Conservation (phyloP, 2,888 invertebrate species). For the Mythimna albipuncta region DNA sequence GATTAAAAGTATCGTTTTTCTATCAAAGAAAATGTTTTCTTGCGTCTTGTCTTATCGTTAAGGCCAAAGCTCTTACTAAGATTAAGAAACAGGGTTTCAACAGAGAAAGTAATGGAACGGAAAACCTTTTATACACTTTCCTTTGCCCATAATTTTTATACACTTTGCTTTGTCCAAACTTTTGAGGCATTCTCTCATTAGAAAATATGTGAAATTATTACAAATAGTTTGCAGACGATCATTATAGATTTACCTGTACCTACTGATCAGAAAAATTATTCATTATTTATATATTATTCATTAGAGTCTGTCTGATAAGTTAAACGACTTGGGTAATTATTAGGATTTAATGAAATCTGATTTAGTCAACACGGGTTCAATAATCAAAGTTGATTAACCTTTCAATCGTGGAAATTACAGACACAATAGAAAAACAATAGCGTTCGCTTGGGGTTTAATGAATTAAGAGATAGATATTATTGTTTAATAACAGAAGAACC, state of each 20-base stretch:
- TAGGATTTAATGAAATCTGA: too few relatives aligned
- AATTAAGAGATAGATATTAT: too few relatives aligned
- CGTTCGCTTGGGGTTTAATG: too few relatives aligned
- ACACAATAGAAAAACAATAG: too few relatives aligned
- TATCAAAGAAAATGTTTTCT: background rate
- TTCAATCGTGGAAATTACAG: too few relatives aligned
- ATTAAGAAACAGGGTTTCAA: conserved; percentile 3
- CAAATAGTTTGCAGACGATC: background rate
- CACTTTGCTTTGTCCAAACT: background rate
- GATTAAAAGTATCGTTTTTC: background rate
- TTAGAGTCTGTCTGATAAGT: too few relatives aligned
- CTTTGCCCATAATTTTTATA: background rate
- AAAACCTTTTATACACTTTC: background rate
- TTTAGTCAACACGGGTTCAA: too few relatives aligned
- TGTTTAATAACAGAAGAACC: too few relatives aligned
- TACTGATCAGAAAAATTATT: background rate
- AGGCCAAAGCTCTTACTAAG: background rate
- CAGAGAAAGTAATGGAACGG: background rate
- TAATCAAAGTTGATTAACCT: too few relatives aligned
- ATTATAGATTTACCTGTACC: background rate
- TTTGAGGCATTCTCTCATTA: background rate
- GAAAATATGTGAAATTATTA: background rate
- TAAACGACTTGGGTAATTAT: too few relatives aligned
- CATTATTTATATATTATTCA: too few relatives aligned
- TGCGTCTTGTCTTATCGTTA: background rate